Evolutionary conservation across 2,888 invertebrate genomes (phyloP).

Genomic region (Tinea semifulvella): DNA sequence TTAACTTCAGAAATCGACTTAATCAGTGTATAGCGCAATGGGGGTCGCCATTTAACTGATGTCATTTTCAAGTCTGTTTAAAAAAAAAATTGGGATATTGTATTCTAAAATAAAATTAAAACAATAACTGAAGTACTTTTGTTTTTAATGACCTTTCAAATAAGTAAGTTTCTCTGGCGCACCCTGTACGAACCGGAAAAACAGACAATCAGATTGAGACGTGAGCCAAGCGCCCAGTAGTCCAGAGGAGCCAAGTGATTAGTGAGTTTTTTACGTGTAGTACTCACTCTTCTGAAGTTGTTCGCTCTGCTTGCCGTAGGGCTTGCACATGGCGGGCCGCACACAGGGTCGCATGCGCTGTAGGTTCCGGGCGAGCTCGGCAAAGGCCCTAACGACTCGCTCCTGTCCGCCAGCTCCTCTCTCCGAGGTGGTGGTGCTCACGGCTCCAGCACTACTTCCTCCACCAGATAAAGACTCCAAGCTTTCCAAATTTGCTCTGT

Average conservation of each 20-base stretch:
- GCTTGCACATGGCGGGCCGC: conserved; percentile 89
- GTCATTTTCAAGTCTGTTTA: too few relatives aligned
- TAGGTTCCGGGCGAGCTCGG: conserved; percentile 88
- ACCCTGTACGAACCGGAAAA: too few relatives aligned
- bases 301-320: conserved; percentile 90
- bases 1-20: too few relatives aligned
- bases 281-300: conserved; percentile 83
- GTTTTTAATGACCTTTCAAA: too few relatives aligned
- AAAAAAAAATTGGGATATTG: too few relatives aligned
- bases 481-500: conserved; percentile 75
- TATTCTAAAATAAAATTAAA: too few relatives aligned
- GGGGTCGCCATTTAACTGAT: too few relatives aligned
- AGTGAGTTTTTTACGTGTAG: not conserved
- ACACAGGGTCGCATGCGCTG: conserved; percentile 89
- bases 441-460: conserved; percentile 28
- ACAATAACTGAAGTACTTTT: too few relatives aligned
- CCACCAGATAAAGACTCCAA: conserved; percentile 67
- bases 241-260: conserved; percentile 35
- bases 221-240: too few relatives aligned
- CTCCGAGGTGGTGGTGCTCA: conserved; percentile 15
- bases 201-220: too few relatives aligned
- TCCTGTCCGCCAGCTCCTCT: conserved; percentile 73
- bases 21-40: too few relatives aligned
- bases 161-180: too few relatives aligned
- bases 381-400: conserved; percentile 85